These are phyloP conservation scores for Chloebia gouldiae DNA, from an alignment of 2,113 vertebrate species.

Conservation along the genomic window DNA sequence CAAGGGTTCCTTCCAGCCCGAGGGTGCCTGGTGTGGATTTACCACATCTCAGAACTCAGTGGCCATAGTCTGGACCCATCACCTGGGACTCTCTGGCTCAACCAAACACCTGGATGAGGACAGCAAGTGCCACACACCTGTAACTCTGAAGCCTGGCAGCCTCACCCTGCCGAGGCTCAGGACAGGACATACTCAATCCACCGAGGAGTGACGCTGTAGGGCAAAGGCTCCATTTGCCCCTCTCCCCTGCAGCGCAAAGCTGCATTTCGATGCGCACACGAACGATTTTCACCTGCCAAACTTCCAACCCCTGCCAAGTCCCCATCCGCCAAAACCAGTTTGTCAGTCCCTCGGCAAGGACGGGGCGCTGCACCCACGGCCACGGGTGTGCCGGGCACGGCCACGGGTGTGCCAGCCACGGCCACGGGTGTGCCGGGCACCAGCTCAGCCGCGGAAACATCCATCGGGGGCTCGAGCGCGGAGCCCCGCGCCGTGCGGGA, in stretches of 20 bases:
- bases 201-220: accelerated
- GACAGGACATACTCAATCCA: accelerated
- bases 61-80: accelerated
- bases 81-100: accelerated
- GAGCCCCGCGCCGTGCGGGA: accelerated
- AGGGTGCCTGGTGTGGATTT: no score
- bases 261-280: accelerated
- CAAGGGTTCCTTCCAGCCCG: background rate
- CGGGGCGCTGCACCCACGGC: background rate
- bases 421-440: background rate
- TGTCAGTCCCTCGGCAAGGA: background rate
- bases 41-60: accelerated
- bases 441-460: background rate
- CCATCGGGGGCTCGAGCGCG: background rate
- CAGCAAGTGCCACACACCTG: background rate
- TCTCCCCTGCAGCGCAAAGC: background rate
- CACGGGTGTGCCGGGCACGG: background rate
- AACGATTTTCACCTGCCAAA: background rate
- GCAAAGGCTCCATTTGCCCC: background rate
- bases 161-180: accelerated
- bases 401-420: background rate
- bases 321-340: background rate
- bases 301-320: background rate
- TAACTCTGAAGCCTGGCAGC: background rate
- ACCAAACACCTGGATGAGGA: background rate